Evolutionary conservation across 2,113 vertebrate species (phyloP).

Genomic region (Oreochromis niloticus): DNA sequence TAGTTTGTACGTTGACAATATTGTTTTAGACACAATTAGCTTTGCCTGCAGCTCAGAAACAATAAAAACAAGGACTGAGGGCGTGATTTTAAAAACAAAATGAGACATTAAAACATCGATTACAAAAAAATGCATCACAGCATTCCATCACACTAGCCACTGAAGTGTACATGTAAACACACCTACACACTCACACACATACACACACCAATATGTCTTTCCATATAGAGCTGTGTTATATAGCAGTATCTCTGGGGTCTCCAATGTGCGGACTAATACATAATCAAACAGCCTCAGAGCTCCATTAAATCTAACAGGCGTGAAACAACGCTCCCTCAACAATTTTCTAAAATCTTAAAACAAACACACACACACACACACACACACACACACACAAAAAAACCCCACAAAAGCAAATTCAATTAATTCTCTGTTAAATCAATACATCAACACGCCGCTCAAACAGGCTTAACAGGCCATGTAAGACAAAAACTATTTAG

Average conservation of each 20-base stretch:
- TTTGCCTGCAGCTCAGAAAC: not conserved
- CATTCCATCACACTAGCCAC: not conserved
- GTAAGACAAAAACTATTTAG: not conserved
- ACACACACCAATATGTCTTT: not conserved
- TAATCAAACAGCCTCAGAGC: slow-evolving; percentile 15
- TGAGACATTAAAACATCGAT: not conserved
- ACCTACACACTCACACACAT: not conserved
- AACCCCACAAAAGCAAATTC: not conserved
- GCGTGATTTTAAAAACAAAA: not conserved
- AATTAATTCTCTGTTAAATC: not conserved
- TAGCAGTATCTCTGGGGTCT: slow-evolving; percentile 1
- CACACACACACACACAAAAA: not conserved
- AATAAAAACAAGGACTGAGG: not conserved
- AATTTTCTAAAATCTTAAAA: not conserved
- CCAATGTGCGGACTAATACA: slow-evolving; percentile 1
- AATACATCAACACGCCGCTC: not conserved
- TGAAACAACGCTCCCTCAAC: not conserved
- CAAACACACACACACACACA: not conserved
- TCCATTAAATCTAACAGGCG: not conserved
- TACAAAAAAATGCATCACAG: not conserved
- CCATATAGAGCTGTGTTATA: slow-evolving; percentile 1
- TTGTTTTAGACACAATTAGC: not conserved
- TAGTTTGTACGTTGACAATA: not conserved
- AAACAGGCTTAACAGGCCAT: not conserved
- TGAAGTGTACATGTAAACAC: not conserved